Base-by-base conservation (phyloP, 1,140 invertebrate genomes). In the Ostrea edulis region DNA sequence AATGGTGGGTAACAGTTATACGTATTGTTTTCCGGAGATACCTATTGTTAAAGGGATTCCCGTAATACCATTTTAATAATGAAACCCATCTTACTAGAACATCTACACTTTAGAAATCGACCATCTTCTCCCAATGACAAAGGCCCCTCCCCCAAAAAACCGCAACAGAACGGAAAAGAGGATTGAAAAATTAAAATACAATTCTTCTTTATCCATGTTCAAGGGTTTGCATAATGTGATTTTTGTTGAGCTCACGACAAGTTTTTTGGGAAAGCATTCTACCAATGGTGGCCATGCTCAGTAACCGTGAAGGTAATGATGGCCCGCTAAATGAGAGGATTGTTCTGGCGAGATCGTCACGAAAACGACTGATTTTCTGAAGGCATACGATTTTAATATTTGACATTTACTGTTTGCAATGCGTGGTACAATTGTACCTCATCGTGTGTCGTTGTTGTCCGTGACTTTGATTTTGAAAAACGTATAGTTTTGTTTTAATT, bases 331-430 rank as follows among this genome's bases (percentile, higher is more conserved):
- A 77, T 77, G 68, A 35, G 35, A 35, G 22, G 25, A 77, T 77
- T 77, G 68, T 77, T 77, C 68, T 29, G 29, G 68, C 29, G 68
- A 35, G 29, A 12, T 14, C 2, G 29, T 77, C 68, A 77, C 68
- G 68, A 77, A 77, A 25, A 29, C 25, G 68, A 12, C 68, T 77
- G 68, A 29, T 77, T 77, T 44, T 77, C 25, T 35, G 7, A 77
- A 77, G 8, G 35, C 25, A 14, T 14, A 25, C 68, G 22, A 77
- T 77, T 77, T 77, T 77, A 29, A 77, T 77, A 25, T 9, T 25
- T 71, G 68, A 12, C 68, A 71, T 71, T 71, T 29, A 71, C n/a
- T 71, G 68, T 77, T 77, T 77, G 29, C 25, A 77, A 29, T 77
- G 68, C 22, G 22, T 77, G 68, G 14, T 25, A 77, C 25, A 35